Conservation (phyloP, 2,888 invertebrate species). For the Cheilosia grossa region DNA sequence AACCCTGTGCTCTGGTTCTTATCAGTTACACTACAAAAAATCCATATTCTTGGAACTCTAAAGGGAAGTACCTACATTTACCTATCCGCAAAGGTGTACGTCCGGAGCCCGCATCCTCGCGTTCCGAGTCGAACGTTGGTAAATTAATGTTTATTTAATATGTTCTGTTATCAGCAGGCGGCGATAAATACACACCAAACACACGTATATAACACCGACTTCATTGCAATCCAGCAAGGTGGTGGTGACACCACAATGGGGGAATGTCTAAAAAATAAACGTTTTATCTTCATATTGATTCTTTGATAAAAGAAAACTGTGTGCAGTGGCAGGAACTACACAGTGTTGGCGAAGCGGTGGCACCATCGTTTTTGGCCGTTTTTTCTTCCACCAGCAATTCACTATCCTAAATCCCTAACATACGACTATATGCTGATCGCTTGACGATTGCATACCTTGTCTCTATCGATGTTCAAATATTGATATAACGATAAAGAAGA, state of each 20-base stretch:
- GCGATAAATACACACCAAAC: constrained; percentile 38
- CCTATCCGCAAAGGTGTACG: constrained; percentile 57
- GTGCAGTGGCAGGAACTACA: constrained; percentile 51
- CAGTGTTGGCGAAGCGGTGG: constrained; percentile 33
- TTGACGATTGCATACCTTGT: constrained; percentile 28
- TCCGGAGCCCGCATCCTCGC: constrained; percentile 61
- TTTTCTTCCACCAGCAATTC: constrained; percentile 13
- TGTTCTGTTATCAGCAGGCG: constrained; percentile 56
- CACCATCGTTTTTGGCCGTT: constrained; percentile 29
- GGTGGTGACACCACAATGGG: constrained; percentile 43
- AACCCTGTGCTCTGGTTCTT: constrained; percentile 35
- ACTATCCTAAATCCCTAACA: constrained; percentile 41
- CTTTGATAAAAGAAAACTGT: constrained; percentile 69
- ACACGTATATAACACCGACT: constrained; percentile 29
- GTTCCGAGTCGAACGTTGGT: constrained; percentile 44
- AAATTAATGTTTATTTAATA: constrained; percentile 68
- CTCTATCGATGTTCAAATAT: constrained; percentile 65
- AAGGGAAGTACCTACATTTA: constrained; percentile 34
- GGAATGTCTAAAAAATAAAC: constrained; percentile 50
- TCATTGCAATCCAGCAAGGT: constrained; percentile 56
- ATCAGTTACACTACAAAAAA: constrained; percentile 52
- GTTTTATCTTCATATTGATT: constrained; percentile 68
- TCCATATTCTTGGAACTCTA: constrained; percentile 42
- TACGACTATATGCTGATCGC: constrained; percentile 43
- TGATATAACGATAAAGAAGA: constrained; percentile 59